Conservation (phyloP, 2,113 vertebrate species). For the Pomatorhinus ruficollis region DNA sequence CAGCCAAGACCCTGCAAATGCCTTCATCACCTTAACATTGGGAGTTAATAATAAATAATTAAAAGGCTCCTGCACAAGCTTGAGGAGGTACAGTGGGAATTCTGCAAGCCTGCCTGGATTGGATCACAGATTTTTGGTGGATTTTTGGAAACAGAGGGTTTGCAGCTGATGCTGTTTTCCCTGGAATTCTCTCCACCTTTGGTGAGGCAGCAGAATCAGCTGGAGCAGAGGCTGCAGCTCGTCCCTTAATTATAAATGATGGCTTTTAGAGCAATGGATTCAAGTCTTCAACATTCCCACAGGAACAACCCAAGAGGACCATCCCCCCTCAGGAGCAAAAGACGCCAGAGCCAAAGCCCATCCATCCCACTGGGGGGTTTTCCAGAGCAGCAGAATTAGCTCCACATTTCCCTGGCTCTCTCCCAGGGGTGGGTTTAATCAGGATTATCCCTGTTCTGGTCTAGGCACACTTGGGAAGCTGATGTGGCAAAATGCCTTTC, state of each 20-base stretch:
- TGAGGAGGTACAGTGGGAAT: neutral
- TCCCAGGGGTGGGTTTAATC: neutral
- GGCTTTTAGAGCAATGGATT: neutral
- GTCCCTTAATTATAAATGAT: neutral
- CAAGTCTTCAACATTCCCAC: neutral
- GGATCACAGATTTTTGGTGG: neutral
- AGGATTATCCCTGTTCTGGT: neutral
- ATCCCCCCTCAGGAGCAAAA: neutral
- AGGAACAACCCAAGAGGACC: neutral
- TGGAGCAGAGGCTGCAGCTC: neutral
- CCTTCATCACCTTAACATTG: fast-evolving
- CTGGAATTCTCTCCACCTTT: neutral
- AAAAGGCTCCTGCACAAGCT: neutral
- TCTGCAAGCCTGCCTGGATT: neutral
- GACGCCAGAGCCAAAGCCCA: neutral
- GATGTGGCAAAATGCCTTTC: neutral
- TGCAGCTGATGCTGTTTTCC: neutral
- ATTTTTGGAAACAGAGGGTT: neutral
- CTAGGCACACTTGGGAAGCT: neutral
- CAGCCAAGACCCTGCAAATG: neutral
- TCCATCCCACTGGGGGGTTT: neutral
- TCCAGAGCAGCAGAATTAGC: neutral
- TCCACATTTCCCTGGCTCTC: neutral
- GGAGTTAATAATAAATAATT: neutral
- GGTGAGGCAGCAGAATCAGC: fast-evolving